Evolutionary conservation across 1,140 invertebrate species (phyloP).

Genomic region (Brachionus asplanchnoidis): DNA sequence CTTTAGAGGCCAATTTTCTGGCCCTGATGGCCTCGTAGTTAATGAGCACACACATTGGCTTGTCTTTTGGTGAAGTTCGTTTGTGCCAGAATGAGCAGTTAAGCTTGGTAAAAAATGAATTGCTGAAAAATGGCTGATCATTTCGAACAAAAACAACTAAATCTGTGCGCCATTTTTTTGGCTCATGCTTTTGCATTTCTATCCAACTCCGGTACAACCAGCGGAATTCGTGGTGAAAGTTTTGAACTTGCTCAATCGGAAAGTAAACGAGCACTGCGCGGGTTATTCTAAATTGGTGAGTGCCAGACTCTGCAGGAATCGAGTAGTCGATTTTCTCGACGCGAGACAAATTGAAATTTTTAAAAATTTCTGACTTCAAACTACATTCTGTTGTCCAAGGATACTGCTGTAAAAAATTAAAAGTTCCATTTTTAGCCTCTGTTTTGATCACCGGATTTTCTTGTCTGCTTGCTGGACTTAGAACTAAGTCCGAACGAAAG

Average conservation of each 20-base stretch:
- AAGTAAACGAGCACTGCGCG: slow-evolving; percentile 20
- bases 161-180: slow-evolving; percentile 37
- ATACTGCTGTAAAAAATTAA: not conserved
- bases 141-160: slow-evolving; percentile 19
- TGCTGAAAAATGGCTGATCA: not conserved
- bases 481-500: not conserved
- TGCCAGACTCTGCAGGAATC: not conserved
- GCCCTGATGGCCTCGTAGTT: not conserved
- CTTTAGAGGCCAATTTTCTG: not conserved
- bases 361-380: not conserved
- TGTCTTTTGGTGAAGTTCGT: not conserved
- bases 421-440: not conserved
- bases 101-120: slow-evolving; percentile 6
- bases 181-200: slow-evolving; percentile 29
- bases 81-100: slow-evolving; percentile 19
- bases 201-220: slow-evolving; percentile 38
- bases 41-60: slow-evolving; percentile 23
- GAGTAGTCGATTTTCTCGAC: not conserved
- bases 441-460: not conserved
- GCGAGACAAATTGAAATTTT: not conserved
- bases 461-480: not conserved
- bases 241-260: not conserved
- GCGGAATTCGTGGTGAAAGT: slow-evolving; percentile 8
- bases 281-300: not conserved
- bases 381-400: not conserved